A percentile compares a stretch with the other conserved stretches of the same genome.
phyloP scores from a whole-genome alignment of 1,140 invertebrate species.

The Catajapyx aquilonaris region DNA sequence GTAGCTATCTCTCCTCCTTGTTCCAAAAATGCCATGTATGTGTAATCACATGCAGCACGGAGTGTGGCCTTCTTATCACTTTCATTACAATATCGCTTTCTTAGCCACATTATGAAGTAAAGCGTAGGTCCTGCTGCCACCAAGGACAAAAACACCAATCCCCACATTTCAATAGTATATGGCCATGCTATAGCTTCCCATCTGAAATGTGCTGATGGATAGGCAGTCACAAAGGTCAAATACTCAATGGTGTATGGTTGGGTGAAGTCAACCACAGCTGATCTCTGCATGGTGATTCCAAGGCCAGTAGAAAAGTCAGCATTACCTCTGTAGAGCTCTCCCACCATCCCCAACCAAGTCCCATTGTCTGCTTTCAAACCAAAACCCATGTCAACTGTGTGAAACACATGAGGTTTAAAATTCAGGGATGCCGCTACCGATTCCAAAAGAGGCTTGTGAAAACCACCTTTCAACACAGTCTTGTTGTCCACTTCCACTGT shows the following conservation, averaged over 20 bases:
- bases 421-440: not conserved
- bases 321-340: not conserved
- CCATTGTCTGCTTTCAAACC: not conserved
- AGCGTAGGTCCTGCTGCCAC: not conserved
- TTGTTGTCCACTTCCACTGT: not conserved
- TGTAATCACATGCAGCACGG: not conserved
- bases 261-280: constrained; percentile 4
- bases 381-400: not conserved
- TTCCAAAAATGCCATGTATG: not conserved
- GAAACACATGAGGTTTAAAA: not conserved
- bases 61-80: not conserved
- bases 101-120: constrained; percentile 1
- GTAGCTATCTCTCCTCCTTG: not conserved
- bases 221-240: constrained; percentile 9
- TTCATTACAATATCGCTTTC: constrained; percentile 1
- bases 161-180: constrained; percentile 7
- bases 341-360: not conserved
- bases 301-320: not conserved
- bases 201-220: constrained; percentile 2
- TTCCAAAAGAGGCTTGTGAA: not conserved
- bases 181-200: constrained; percentile 10
- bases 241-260: constrained; percentile 9
- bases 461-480: not conserved
- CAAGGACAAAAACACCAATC: not conserved
- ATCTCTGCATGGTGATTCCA: not conserved